A percentile compares a stretch with the other conserved stretches of the same genome.
These are phyloP conservation scores for Dasypogon diadema DNA, from an alignment of 2,888 invertebrate genomes.

Conservation along the genomic window DNA sequence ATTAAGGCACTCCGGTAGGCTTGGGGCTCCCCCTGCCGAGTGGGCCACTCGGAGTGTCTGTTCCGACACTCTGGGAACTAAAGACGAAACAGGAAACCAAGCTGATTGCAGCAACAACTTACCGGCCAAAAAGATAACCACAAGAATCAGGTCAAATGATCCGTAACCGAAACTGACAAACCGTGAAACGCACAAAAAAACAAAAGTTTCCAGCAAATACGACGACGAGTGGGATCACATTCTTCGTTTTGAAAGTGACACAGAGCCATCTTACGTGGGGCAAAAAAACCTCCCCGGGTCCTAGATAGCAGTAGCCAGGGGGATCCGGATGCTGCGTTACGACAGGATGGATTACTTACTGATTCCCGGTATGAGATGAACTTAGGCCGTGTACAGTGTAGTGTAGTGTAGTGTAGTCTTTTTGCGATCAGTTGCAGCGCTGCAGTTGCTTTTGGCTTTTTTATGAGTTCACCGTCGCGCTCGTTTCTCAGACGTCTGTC, in stretches of 20 bases:
- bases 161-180: slow-evolving; percentile 57
- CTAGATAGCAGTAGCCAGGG: slow-evolving; percentile 11
- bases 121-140: slow-evolving; percentile 40
- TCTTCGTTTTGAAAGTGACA: slow-evolving; percentile 44
- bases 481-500: slow-evolving; percentile 53
- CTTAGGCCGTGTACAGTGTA: background rate
- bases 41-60: slow-evolving; percentile 10
- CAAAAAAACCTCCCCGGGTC: slow-evolving; percentile 11
- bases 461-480: slow-evolving; percentile 12
- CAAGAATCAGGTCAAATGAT: slow-evolving; percentile 56
- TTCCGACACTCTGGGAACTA: slow-evolving; percentile 43
- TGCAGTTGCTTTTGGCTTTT: slow-evolving; percentile 25
- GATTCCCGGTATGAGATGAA: slow-evolving; percentile 11
- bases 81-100: slow-evolving; percentile 47
- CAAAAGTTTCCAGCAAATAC: slow-evolving; percentile 6
- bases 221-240: slow-evolving; percentile 37
- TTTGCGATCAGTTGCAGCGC: slow-evolving; percentile 15
- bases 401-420: background rate
- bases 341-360: slow-evolving; percentile 37
- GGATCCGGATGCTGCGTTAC: slow-evolving; percentile 30
- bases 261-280: slow-evolving; percentile 10
- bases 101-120: slow-evolving; percentile 23
- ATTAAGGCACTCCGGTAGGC: slow-evolving; percentile 19
- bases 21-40: slow-evolving; percentile 34
- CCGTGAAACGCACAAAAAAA: slow-evolving; percentile 53